phyloP scores from a whole-genome alignment of 2,888 invertebrate species.

The Choreutis nemorana region DNA sequence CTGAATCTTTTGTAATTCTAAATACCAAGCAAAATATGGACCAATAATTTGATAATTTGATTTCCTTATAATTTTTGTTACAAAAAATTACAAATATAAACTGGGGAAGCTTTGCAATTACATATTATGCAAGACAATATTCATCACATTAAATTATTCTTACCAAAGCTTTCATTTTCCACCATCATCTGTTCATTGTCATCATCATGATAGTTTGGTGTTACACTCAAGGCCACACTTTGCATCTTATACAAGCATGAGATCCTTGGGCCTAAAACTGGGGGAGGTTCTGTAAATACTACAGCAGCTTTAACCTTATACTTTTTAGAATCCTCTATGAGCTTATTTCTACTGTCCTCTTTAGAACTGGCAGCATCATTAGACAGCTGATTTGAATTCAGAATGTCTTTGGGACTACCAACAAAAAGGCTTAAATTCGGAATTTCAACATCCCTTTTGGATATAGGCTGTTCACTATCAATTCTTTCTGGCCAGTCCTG shows the following conservation, averaged over 20 bases:
- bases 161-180: slow-evolving; percentile 45
- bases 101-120: no score
- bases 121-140: no score
- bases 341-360: slow-evolving; percentile 6
- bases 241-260: slow-evolving; percentile 48
- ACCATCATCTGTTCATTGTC: slow-evolving; percentile 36
- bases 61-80: no score
- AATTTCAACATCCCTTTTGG: slow-evolving; percentile 37
- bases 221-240: slow-evolving; percentile 39
- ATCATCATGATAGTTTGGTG: slow-evolving; percentile 44
- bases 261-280: slow-evolving; percentile 32
- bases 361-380: slow-evolving; percentile 21
- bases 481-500: slow-evolving; percentile 22
- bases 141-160: slow-evolving; percentile 17
- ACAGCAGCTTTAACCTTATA: slow-evolving; percentile 31
- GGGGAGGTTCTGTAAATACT: slow-evolving; percentile 24
- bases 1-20: neutral
- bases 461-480: no score
- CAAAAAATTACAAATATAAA: no score
- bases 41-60: no score
- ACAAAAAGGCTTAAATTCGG: slow-evolving; percentile 31
- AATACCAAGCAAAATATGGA: no score
- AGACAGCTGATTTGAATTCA: slow-evolving; percentile 22
- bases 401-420: slow-evolving; percentile 17
- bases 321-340: slow-evolving; percentile 17